Base-by-base conservation (phyloP, 1,140 invertebrate genomes). In the Calosoma granatense region DNA sequence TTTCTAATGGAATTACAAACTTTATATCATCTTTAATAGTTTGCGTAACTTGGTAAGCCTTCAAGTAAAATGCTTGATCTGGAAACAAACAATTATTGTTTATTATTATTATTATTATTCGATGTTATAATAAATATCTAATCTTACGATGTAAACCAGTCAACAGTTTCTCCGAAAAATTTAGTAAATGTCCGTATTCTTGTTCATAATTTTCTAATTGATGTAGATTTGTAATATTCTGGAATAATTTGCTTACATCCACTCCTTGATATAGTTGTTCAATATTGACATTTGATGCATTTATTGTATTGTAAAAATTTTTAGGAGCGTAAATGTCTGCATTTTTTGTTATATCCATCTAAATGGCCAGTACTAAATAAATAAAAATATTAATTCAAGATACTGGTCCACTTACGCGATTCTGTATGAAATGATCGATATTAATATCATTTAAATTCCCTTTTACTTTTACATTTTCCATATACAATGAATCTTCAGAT, bases 31-130 rank as follows among this genome's bases (percentile, higher is more conserved):
- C 22, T 11, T 53, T n/a, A 6, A 63, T 52, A 15, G 22, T 53
- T 54, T 62, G 59, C 14, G 62, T 22, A 9, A 54, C 51, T 57
- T 66, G 60, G 55, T 63, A 69, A 55, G 67, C 56, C 51, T 65
- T 58, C 20, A 70, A 57, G 39, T 60, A 66, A 54, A 62, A 59
- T n/a, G 63, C 63, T 60, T 65, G 64, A 56, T 56, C 67, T 69
- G 51, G 19, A 64, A 61, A 56, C 55, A 22, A 56, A 58, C 36
- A 55, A n/a, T n/a, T n/a, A n/a, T n/a, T n/a, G n/a, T n/a, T n/a
- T n/a, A n/a, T n/a, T n/a, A n/a, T n/a, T n/a, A n/a, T n/a, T n/a
- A n/a, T 20, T 56, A 59, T 19, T 57, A 3, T 21, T 20, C 26
- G n/a, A 26, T 12, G 6, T 23, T 9, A 47, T 47, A 11, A 12